Evolutionary conservation across 2,797 vertebrate genomes (phyloP).

Genomic region (Scleropages formosus): DNA sequence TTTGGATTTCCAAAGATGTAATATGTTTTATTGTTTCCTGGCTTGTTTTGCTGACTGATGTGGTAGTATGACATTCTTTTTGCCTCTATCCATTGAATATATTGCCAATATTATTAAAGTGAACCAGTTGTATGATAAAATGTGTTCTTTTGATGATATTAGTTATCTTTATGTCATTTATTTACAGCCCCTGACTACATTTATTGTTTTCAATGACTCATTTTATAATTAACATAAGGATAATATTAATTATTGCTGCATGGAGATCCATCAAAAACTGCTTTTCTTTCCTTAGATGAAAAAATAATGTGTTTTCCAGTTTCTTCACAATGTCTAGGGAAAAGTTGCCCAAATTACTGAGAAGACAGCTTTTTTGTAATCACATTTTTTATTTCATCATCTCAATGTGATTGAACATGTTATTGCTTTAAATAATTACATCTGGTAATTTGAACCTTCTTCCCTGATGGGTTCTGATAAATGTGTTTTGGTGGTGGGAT

Average conservation of each 20-base stretch:
- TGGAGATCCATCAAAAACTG: neutral
- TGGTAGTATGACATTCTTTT: too few species aligned
- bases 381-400: slow-evolving; percentile 4
- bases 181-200: too few species aligned
- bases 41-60: too few species aligned
- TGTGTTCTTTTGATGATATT: too few species aligned
- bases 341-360: neutral
- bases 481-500: slow-evolving; percentile 10
- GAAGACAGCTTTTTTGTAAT: neutral
- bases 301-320: neutral
- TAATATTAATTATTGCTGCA: neutral
- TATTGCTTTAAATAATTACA: slow-evolving; percentile 21
- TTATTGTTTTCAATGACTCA: too few species aligned
- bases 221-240: neutral
- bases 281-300: neutral
- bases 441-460: neutral
- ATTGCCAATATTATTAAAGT: too few species aligned
- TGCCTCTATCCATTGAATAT: too few species aligned
- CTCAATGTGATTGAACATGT: slow-evolving; percentile 23
- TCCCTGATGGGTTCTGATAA: slow-evolving; percentile 19
- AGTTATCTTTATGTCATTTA: too few species aligned
- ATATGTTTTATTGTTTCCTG: too few species aligned
- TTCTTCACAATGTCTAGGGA: neutral
- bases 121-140: too few species aligned
- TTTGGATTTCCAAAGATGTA: too few species aligned